phyloP scores from a whole-genome alignment of 2,113 vertebrate species.

The Clarias magur region DNA sequence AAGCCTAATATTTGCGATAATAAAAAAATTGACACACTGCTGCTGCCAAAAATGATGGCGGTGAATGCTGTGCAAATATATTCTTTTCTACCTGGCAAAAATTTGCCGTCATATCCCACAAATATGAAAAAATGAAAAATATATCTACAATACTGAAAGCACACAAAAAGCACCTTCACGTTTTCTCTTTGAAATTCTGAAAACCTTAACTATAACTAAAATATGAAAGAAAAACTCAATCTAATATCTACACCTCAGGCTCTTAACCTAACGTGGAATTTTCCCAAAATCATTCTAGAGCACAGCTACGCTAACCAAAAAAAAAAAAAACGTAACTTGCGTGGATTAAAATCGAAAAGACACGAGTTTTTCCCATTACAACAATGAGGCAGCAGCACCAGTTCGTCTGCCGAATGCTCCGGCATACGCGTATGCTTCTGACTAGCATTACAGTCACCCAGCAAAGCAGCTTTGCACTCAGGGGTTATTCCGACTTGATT shows the following conservation, averaged over 20 bases:
- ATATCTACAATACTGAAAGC: neutral
- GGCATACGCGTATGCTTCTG: neutral
- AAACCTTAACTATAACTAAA: neutral
- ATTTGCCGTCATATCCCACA: neutral
- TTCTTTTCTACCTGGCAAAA: neutral
- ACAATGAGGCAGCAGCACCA: neutral
- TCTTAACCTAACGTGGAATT: neutral
- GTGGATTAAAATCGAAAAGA: neutral
- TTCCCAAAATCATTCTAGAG: neutral
- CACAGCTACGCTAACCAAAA: neutral
- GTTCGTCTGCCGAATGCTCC: neutral
- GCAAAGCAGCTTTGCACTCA: neutral
- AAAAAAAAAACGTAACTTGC: neutral
- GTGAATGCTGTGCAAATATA: neutral
- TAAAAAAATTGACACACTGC: neutral
- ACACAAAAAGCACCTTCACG: neutral
- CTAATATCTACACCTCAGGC: neutral
- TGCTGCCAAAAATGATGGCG: neutral
- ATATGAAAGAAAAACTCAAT: neutral
- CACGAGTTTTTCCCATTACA: neutral
- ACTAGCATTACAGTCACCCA: neutral
- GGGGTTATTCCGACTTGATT: neutral
- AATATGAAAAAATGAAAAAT: neutral
- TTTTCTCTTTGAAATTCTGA: constrained; percentile 4
- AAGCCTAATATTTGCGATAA: neutral